Conservation (phyloP, 1,140 invertebrate genomes). For the Anoplophora glabripennis region DNA sequence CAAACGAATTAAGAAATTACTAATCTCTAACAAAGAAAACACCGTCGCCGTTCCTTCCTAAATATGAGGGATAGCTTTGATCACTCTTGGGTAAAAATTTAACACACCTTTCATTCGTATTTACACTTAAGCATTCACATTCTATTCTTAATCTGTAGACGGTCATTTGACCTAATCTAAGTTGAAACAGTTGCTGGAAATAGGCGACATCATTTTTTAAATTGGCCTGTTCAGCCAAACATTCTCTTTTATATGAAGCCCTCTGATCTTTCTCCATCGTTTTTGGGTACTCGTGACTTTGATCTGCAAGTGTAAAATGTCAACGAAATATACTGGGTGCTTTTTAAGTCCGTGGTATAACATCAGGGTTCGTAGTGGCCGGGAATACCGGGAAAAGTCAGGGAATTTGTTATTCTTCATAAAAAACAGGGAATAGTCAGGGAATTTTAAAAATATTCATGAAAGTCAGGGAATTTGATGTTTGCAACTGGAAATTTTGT, state of each 20-base stretch:
- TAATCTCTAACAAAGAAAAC: conserved; percentile 42
- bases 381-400: no score
- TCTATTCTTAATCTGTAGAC: conserved; percentile 55
- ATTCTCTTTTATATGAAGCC: conserved; percentile 43
- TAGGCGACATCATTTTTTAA: conserved; percentile 46
- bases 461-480: no score
- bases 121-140: conserved; percentile 53
- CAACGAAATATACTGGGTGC: no score
- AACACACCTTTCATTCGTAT: conserved; percentile 50
- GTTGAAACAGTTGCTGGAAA: conserved; percentile 50
- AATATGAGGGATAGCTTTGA: conserved; percentile 55
- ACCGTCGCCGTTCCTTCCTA: conserved; percentile 53
- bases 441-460: no score
- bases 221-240: conserved; percentile 48
- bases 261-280: conserved; percentile 29
- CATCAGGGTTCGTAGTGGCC: no score
- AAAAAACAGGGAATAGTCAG: no score
- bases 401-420: no score
- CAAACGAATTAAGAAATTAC: no score
- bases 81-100: conserved; percentile 49
- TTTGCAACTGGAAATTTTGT: no score
- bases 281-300: conserved; percentile 20
- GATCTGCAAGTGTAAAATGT: conserved; percentile 6
- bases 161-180: conserved; percentile 56
- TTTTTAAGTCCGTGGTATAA: no score